Evolutionary conservation across 2,113 vertebrate species (phyloP).

Genomic region (Notothenia coriiceps): DNA sequence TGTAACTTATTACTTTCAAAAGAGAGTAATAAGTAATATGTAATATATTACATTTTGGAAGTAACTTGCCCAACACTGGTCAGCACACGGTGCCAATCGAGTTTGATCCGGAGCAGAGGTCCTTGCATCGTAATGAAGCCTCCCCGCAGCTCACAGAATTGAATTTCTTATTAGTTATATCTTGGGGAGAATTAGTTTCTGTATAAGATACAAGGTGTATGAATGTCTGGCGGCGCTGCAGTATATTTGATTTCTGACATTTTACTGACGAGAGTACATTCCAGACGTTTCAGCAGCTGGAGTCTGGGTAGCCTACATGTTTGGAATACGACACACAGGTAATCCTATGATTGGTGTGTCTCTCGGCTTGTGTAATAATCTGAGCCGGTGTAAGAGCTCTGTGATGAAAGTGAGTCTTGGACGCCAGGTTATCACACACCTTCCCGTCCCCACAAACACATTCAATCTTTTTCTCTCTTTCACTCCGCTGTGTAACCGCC

Average conservation of each 20-base stretch:
- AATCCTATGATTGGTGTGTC: slow-evolving; percentile 25
- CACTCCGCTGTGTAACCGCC: slow-evolving; percentile 42
- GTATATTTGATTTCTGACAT: slow-evolving; percentile 57
- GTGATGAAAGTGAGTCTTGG: slow-evolving; percentile 74
- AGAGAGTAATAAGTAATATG: too few species aligned
- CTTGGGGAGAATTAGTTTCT: slow-evolving; percentile 30
- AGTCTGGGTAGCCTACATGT: not conserved
- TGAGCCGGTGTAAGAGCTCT: slow-evolving; percentile 41
- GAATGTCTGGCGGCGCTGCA: slow-evolving; percentile 6
- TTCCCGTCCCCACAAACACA: slow-evolving; percentile 45
- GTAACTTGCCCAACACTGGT: too few species aligned
- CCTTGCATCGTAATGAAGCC: slow-evolving; percentile 39
- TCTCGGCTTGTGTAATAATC: slow-evolving; percentile 38
- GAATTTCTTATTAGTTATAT: slow-evolving; percentile 56
- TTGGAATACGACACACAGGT: slow-evolving; percentile 33
- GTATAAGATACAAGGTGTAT: slow-evolving; percentile 13
- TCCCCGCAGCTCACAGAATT: slow-evolving; percentile 37
- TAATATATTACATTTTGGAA: too few species aligned
- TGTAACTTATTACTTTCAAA: too few species aligned
- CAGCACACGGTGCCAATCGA: slow-evolving; percentile 45
- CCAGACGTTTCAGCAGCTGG: slow-evolving; percentile 28
- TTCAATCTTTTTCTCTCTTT: slow-evolving; percentile 63
- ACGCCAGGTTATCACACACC: slow-evolving; percentile 74
- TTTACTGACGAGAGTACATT: slow-evolving; percentile 39
- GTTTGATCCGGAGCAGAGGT: slow-evolving; percentile 57